A percentile compares a stretch with the other conserved stretches of the same genome.
Conservation (phyloP, 2,888 invertebrate species). For the Trachelus troglodyta region DNA sequence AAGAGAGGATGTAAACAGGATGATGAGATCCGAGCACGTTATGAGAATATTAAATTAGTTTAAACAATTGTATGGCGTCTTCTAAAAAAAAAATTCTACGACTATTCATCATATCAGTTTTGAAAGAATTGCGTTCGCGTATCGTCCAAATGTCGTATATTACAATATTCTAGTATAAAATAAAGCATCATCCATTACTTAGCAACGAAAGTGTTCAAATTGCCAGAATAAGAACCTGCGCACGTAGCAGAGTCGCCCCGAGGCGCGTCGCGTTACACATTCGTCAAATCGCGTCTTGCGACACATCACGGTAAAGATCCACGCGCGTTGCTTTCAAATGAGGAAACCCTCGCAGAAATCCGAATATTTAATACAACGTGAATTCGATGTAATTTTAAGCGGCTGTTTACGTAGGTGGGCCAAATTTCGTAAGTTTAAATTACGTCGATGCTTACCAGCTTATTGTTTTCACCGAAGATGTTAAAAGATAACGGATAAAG, state of each 20-base stretch:
- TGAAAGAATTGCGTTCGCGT: background rate
- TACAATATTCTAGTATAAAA: background rate
- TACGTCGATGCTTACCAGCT: background rate
- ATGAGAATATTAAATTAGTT: background rate
- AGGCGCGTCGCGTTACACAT: constrained; percentile 9
- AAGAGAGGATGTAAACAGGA: constrained; percentile 19
- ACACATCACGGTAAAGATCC: constrained; percentile 20
- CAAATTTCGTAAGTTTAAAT: background rate
- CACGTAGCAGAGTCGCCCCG: background rate
- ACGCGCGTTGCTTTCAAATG: constrained; percentile 21
- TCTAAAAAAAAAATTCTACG: background rate
- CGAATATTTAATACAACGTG: background rate
- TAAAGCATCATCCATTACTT: background rate
- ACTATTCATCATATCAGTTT: background rate
- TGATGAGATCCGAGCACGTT: constrained; percentile 3
- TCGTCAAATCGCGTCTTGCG: constrained; percentile 20
- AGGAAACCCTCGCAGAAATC: constrained; percentile 17
- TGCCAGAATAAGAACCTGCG: background rate
- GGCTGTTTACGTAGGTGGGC: background rate
- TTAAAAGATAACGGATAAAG: too few relatives aligned
- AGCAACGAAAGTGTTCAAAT: background rate
- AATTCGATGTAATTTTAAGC: background rate
- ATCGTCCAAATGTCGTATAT: background rate
- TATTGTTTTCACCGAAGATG: background rate
- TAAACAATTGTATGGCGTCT: background rate